Conservation (phyloP, 1,140 invertebrate species). For the Helicoverpa armigera region DNA sequence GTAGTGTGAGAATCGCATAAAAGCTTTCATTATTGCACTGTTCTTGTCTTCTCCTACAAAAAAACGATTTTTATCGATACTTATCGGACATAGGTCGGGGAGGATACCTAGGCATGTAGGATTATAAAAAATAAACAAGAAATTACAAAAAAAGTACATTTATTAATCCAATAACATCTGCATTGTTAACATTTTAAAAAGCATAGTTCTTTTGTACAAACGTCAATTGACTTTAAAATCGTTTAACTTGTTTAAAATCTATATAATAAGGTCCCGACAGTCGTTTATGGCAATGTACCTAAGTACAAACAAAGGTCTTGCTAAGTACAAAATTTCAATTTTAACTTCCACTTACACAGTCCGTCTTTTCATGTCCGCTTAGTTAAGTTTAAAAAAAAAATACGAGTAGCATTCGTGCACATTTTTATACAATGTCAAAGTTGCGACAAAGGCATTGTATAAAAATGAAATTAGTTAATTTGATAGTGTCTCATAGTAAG, state of each 20-base stretch:
- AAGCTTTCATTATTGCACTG: no score
- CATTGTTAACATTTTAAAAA: constrained; percentile 73
- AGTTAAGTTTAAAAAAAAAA: neutral
- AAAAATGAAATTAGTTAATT: neutral
- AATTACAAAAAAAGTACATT: constrained; percentile 64
- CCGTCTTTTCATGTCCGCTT: constrained; percentile 12
- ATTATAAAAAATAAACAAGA: constrained; percentile 53
- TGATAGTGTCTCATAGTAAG: neutral
- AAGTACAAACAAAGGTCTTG: constrained; percentile 24
- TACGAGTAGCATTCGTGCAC: neutral
- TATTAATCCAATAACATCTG: constrained; percentile 66
- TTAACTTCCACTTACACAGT: neutral
- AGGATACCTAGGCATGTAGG: no score
- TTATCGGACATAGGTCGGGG: no score
- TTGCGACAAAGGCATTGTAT: neutral
- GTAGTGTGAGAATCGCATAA: neutral
- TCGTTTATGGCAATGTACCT: constrained; percentile 37
- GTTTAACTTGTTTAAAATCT: constrained; percentile 43
- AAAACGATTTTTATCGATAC: no score
- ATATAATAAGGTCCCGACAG: constrained; percentile 34
- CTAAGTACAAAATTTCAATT: constrained; percentile 30
- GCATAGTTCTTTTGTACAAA: constrained; percentile 65
- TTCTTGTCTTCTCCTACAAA: no score
- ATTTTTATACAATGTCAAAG: neutral
- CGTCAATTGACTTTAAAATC: constrained; percentile 52